Evolutionary conservation across 2,888 invertebrate genomes (phyloP), one percentile per base, ranked within the genome.

Genomic region (Mythimna loreyi): DNA sequence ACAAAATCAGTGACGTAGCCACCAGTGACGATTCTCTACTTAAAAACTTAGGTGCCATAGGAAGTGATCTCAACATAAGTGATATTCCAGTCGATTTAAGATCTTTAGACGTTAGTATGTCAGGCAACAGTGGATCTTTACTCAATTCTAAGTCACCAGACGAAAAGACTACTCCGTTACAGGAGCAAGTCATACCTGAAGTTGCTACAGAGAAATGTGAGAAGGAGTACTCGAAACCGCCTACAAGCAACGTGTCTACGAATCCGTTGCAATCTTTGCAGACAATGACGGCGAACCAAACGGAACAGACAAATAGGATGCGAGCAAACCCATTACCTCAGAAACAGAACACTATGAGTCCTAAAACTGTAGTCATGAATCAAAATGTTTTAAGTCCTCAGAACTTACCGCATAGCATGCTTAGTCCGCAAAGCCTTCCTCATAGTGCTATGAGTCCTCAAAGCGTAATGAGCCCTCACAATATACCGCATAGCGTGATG

Each of bases 51-150:
- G 95, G 96, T 96, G 96, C 96, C 95, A 96, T 96, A 95, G 96
- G 96, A 92, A 96, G 96, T 94, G 96, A 96, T 96, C 96, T 96
- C 95, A 96, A 95, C 87, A 96, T 96, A 93, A 96, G 95, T 95
- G 96, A 96, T 95, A 95, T 96, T 89, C 95, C 94, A 92, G 96
- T 95, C 85, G 96, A 96, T 94, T 95, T 96, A 95, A 95, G 96
- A 87, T 96, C 96, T 28, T 92, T 96, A 94, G 96, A 96, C 91
- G 96, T 96, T 93, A 96, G 96, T 90, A 96, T 96, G 96, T 96
- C 96, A 30, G 95, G 95, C 45, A 95, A 96, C 73, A 96, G 95
- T 67, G 94, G 95, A 76, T 94, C 95, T 73, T 89, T 96, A 62
- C 83, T 95, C 72, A 92, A 92, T 75, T 86, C 91, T 6, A 95